Percentiles rank a stretch among this genome's conserved stretches.
phyloP scores from a whole-genome alignment of 2,797 vertebrate species.

The Rhynchotus rufescens region DNA sequence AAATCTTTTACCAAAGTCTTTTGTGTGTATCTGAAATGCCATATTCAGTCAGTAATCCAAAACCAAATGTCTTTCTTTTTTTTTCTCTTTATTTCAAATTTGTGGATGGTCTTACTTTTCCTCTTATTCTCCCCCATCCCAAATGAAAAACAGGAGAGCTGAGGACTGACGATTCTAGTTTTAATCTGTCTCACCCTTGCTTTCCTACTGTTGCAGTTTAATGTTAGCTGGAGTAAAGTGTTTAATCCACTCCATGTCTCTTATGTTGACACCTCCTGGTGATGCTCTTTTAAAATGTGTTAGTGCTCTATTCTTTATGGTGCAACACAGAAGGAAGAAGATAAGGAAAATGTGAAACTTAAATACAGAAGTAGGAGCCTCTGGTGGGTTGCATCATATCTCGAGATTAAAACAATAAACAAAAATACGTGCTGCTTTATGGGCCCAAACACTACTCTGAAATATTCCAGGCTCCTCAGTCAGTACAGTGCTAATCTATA shows the following conservation, averaged over 20 bases:
- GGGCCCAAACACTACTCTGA: neutral
- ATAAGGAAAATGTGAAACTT: neutral
- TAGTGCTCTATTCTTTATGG: neutral
- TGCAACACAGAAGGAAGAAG: neutral
- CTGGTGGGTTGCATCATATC: neutral
- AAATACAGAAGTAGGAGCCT: neutral
- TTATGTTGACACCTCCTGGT: neutral
- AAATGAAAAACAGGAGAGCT: slow-evolving; percentile 35
- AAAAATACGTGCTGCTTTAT: neutral
- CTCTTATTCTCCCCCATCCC: neutral
- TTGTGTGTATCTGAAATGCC: slow-evolving; percentile 38
- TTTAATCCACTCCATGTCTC: neutral
- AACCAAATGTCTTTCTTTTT: neutral
- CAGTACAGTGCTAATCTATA: neutral
- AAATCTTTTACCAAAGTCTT: slow-evolving; percentile 2
- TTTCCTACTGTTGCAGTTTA: neutral
- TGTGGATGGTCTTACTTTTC: slow-evolving; percentile 13
- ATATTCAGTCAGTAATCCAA: slow-evolving; percentile 29
- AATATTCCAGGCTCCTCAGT: neutral
- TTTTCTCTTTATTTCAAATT: neutral
- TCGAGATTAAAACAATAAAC: neutral
- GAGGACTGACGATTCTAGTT: neutral
- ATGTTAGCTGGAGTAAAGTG: neutral
- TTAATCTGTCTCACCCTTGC: neutral
- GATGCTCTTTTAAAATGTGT: neutral